Base-by-base conservation (phyloP, 2,113 vertebrate genomes). In the Peromyscus polionotus region DNA sequence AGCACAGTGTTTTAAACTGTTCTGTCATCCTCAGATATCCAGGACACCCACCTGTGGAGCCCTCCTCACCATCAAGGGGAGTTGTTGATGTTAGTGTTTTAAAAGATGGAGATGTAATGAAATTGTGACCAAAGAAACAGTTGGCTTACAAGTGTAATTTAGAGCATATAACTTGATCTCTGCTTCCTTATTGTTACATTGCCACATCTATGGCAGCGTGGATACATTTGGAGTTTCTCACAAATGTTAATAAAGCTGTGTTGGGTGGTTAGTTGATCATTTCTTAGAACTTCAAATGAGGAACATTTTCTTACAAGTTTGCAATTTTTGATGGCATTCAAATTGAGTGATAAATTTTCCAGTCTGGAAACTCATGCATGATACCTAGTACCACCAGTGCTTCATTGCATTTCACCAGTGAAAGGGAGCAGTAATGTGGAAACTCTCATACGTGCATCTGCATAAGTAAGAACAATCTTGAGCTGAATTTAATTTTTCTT, bases 251-350 rank as follows among this genome's bases (percentile, higher is more conserved):
- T 61, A 54, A 2, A 79, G 68, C 59, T 28, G 42, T 48, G 67
- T 90, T 80, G 57, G 24, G 86, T 12, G 80, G 4, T 73, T 90
- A 93, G 4, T 68, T 84, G 39, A 9, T 88, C 75, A 76, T 90
- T 90, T 80, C 93, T 95, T 93, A 90, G 24, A 70, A 68, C 73
- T 96, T 87, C 57, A 81, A 76, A 54, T 90, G 61, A 65, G 91
- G 45, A 77, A 54, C n/a, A 39, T 85, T 97, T 95, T 95, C 24
- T 90, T 90, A 75, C 2, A 45, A n/a, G 3, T 94, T 84, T 83
- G 33, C 33, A 79, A 67, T 33, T 80, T 80, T 63, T 54, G 20
- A 51, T 79, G 8, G 36, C 42, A 57, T 61, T 96, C 20, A 61
- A n/a, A 84, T 92, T 90, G 91, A 80, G 19, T 87, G 86, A 76